A percentile compares a stretch with the other conserved stretches of the same genome.
phyloP scores from a whole-genome alignment of 2,113 vertebrate genomes.

The Monopterus albus region DNA sequence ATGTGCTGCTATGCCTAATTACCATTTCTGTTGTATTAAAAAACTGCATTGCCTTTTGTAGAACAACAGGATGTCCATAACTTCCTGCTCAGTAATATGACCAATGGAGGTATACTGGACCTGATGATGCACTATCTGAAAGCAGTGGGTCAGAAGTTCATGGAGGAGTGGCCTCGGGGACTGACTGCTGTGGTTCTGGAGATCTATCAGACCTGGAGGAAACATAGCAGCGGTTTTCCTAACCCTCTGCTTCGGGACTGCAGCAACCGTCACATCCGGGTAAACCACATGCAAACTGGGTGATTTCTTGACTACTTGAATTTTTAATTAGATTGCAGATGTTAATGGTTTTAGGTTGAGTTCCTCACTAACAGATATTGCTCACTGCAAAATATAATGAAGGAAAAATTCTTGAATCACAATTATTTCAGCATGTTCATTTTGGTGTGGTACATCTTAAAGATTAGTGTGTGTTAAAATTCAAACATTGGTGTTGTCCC shows the following conservation, averaged over 20 bases:
- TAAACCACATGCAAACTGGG: conserved; percentile 59
- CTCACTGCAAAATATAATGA: too few relatives aligned
- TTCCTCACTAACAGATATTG: too few relatives aligned
- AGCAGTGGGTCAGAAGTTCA: conserved; percentile 89
- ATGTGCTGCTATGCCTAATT: background rate
- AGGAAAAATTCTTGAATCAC: background rate
- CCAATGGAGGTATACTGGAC: conserved; percentile 93
- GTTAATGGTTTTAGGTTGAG: too few relatives aligned
- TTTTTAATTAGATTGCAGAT: too few relatives aligned
- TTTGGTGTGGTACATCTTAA: background rate
- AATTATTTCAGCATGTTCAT: background rate
- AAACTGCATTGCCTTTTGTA: conserved; percentile 56
- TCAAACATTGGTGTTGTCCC: background rate
- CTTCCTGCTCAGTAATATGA: conserved; percentile 89
- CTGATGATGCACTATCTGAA: conserved; percentile 95
- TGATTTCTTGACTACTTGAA: background rate
- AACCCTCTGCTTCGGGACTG: conserved; percentile 93
- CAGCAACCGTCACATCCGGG: conserved; percentile 89
- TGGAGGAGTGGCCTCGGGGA: conserved; percentile 90
- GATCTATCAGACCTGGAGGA: conserved; percentile 91
- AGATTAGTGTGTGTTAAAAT: background rate
- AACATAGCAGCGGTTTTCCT: conserved; percentile 92
- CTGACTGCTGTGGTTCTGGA: conserved; percentile 89
- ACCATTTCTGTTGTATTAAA: background rate
- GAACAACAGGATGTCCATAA: conserved; percentile 92